Evolutionary conservation across 1,140 invertebrate genomes (phyloP).

Genomic region (Drosophila funebris): DNA sequence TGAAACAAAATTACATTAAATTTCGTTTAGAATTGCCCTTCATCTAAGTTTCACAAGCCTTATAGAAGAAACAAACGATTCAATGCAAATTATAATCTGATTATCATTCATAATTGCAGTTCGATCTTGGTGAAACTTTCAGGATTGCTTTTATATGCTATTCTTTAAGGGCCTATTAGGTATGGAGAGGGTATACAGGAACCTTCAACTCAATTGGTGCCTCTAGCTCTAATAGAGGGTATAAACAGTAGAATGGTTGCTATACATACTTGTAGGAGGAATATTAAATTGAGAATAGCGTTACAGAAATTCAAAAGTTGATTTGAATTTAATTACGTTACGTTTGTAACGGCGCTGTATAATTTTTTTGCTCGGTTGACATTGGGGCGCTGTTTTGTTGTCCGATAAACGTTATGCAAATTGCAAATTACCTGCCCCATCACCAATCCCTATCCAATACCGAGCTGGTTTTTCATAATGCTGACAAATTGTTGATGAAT

Average conservation of each 20-base stretch:
- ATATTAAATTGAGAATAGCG: conserved; percentile 29
- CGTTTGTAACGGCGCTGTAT: conserved; percentile 34
- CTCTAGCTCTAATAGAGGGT: too few species aligned
- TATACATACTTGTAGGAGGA: background rate
- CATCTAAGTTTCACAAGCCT: background rate
- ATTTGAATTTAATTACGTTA: conserved; percentile 79
- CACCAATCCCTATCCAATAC: conserved; percentile 20
- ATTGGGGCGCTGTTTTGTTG: conserved; percentile 30
- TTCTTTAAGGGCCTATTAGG: too few species aligned
- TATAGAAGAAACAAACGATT: too few species aligned
- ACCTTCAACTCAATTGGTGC: too few species aligned
- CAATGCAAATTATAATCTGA: too few species aligned
- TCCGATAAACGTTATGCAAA: conserved; percentile 73
- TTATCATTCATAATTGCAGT: too few species aligned
- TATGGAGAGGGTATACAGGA: too few species aligned
- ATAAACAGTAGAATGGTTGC: too few species aligned
- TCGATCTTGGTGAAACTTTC: too few species aligned
- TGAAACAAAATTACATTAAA: too few species aligned
- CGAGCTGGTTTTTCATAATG: conserved; percentile 40
- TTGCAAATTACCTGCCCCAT: conserved; percentile 37
- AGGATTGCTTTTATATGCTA: too few species aligned
- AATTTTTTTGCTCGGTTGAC: conserved; percentile 47
- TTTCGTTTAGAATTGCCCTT: background rate
- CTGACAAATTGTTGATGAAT: conserved; percentile 81
- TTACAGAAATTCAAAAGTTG: conserved; percentile 52